Evolutionary conservation across 2,888 invertebrate species (phyloP), one percentile per base, ranked within the genome.

Genomic region (Priocnemis perturbator): DNA sequence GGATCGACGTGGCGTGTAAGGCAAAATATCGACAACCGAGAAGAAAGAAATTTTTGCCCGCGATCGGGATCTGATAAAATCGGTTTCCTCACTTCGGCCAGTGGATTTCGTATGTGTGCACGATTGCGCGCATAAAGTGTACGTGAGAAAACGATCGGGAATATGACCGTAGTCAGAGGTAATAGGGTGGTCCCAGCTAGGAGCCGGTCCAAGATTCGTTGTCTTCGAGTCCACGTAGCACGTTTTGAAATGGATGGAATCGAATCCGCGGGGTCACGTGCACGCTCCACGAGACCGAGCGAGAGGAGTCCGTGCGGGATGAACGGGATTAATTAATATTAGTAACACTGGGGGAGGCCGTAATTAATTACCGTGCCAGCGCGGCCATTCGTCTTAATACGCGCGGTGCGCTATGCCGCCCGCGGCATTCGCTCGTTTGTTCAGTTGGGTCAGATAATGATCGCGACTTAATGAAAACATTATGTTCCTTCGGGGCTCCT

Each of bases 301-400:
- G 52, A 44, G 59, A 55, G 37, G 50, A 14, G 57, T 62, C 47
- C 63, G 55, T 59, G 69, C 66, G 58, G 66, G 58, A 64, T 62
- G 64, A 70, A 65, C 65, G 64, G 79, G 74, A 84, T 86, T 84
- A 82, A 86, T 86, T 85, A 86, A 85, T 83, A 83, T 83, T 80
- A 81, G 81, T 83, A 83, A 82, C 85, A 83, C 80, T 78, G 79
- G 76, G 79, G 73, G 78, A 80, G 78, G 74, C 75, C 76, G 69
- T 81, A 82, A 84, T 85, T 85, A 84, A 86, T 86, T 79, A 79
- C 77, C 65, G 60, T 60, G 45, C 64, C 73, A 71, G 76, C 68
- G 60, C 71, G 73, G 71, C 77, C 82, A 81, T 85, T 81, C 81
- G 79, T 84, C 83, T 83, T 84, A 76, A 80, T 84, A 71, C 72